Evolutionary conservation across 2,797 vertebrate species (phyloP).

Genomic region (Falco concolor): DNA sequence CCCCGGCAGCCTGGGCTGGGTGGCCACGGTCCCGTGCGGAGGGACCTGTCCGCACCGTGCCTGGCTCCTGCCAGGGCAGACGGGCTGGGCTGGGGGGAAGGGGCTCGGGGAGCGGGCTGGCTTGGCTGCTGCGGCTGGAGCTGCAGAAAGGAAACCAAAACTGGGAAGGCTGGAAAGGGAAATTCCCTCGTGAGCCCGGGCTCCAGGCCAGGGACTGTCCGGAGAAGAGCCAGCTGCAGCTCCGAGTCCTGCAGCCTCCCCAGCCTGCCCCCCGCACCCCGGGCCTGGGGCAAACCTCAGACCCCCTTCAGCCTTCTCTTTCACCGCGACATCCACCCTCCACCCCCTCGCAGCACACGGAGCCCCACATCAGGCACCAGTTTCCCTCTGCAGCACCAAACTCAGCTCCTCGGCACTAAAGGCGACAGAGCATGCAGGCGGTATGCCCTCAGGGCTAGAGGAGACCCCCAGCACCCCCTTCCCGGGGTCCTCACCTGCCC

Average conservation of each 20-base stretch:
- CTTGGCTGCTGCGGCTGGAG: background rate
- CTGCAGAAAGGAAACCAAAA: background rate
- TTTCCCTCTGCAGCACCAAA: background rate
- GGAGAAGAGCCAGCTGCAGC: background rate
- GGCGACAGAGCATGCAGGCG: fast-evolving
- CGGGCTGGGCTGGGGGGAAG: fast-evolving
- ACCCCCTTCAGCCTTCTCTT: background rate
- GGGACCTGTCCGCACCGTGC: background rate
- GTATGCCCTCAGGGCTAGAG: background rate
- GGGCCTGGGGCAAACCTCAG: background rate
- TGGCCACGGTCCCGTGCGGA: fast-evolving
- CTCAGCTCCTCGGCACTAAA: background rate
- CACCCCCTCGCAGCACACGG: fast-evolving
- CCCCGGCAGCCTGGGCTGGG: too few species aligned
- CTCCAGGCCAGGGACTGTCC: background rate
- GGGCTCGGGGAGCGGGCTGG: background rate
- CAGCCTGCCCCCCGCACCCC: background rate
- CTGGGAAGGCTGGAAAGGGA: background rate
- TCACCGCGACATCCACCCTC: background rate
- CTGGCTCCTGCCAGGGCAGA: background rate
- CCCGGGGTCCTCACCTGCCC: fast-evolving
- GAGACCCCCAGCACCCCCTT: background rate
- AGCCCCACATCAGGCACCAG: background rate
- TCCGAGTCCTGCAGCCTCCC: background rate
- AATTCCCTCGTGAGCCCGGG: background rate